Base-by-base conservation (phyloP, 2,888 invertebrate genomes). In the Charanyca ferruginea region DNA sequence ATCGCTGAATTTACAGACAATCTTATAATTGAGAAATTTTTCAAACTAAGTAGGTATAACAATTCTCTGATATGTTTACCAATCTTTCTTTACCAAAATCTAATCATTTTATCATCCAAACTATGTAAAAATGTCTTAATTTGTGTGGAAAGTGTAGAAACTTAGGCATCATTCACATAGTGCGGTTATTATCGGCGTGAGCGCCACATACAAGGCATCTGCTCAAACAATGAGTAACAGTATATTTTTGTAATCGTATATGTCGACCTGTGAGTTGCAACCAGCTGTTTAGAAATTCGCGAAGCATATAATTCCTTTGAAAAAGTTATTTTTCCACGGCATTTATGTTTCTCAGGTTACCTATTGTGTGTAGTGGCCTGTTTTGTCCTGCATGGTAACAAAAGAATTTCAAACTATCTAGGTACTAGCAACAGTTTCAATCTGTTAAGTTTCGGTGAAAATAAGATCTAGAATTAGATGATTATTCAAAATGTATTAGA, bases 201-300 rank as follows among this genome's bases (percentile, higher is more conserved):
- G 66, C 48, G 75, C 66, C 59, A 68, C 60, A 77, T 79, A 68
- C 75, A 66, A 66, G 70, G 69, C 82, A 77, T 74, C 73, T 83
- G 80, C 51, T 18, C 67, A 69, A 82, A 81, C 72, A 80, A 80
- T 82, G 72, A 77, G 41, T 73, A 80, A 80, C 72, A 23, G 66
- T 54, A 63, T 65, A 70, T 80, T 68, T 80, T 67, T 54, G 48
- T 68, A 61, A 41, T 62, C 61, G 57, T 66, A 44, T 66, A 60
- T 25, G 49, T 55, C 18, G 54, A 65, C 42, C 13, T 41, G 28
- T 44, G 38, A 58, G 49, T 57, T 52, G 47, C 62, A 51, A 76
- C 62, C 59, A 32, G 28, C 22, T 28, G 32, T 77, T 63, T 61
- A 54, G 9, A 42, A 54, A 74, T 55, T 66, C 42, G 18, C 57